Percentiles rank a stretch among this genome's conserved stretches.
Conservation (phyloP, 2,797 vertebrate species). For the Poecilia velifera region DNA sequence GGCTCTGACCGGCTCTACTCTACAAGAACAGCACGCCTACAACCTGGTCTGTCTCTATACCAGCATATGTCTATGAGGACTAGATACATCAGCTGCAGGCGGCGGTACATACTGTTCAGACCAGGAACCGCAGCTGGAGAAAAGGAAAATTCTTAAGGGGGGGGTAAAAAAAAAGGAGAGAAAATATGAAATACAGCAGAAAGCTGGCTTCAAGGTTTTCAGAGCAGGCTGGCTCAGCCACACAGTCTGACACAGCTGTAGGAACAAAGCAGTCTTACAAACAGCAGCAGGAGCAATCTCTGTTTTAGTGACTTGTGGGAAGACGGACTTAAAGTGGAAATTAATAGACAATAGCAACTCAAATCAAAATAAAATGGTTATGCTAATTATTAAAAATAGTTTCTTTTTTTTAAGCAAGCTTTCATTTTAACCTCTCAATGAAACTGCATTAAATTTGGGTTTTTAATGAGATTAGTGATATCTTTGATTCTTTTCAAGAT, state of each 20-base stretch:
- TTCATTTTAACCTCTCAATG: neutral
- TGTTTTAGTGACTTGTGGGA: neutral
- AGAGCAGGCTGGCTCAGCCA: constrained; percentile 20
- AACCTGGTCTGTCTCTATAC: constrained; percentile 30
- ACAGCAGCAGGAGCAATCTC: constrained; percentile 8
- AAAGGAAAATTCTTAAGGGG: constrained; percentile 65
- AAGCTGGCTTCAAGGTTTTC: constrained; percentile 58
- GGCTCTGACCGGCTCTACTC: constrained; percentile 22
- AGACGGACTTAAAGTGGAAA: neutral
- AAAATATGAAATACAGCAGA: constrained; percentile 67
- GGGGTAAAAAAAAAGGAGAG: constrained; percentile 44
- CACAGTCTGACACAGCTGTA: constrained; percentile 13
- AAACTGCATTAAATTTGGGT: neutral
- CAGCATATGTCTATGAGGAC: constrained; percentile 38
- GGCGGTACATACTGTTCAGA: constrained; percentile 70
- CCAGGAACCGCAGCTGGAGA: constrained; percentile 74
- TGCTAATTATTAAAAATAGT: neutral
- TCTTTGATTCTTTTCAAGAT: neutral
- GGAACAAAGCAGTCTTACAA: constrained; percentile 9
- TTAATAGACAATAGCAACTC: neutral
- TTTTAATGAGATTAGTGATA: neutral
- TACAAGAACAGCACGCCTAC: constrained; percentile 31
- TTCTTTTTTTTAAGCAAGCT: neutral
- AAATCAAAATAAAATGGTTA: neutral
- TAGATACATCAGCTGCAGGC: constrained; percentile 38